phyloP scores from a whole-genome alignment of 2,113 vertebrate species.

The Prolemur simus region DNA sequence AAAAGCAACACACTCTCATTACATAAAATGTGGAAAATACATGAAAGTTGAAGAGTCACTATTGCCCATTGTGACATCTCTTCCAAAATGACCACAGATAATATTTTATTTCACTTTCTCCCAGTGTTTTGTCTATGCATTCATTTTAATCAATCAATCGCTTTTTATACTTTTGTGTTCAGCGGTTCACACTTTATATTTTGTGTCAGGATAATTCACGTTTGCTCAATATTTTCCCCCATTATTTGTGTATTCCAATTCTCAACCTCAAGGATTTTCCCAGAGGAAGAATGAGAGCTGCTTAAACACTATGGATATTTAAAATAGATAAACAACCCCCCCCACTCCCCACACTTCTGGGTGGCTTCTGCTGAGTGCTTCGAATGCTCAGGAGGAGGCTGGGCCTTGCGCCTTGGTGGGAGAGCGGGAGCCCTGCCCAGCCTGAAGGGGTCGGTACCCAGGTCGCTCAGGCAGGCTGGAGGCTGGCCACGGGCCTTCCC shows the following conservation, averaged over 20 bases:
- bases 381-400: neutral
- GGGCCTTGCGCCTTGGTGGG: neutral
- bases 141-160: neutral
- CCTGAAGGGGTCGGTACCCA: accelerated
- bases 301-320: neutral
- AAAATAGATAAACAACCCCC: neutral
- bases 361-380: neutral
- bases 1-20: neutral
- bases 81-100: neutral
- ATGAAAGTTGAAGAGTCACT: neutral
- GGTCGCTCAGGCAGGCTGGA: too few relatives aligned
- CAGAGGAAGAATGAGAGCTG: neutral
- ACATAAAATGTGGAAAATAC: neutral
- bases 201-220: neutral
- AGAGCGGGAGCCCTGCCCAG: neutral
- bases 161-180: neutral
- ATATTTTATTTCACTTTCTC: neutral
- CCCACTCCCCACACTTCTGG: too few relatives aligned
- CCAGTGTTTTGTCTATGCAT: neutral
- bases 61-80: neutral
- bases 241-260: neutral
- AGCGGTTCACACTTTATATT: neutral
- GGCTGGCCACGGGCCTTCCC: neutral
- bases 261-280: neutral
- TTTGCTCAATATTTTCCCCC: neutral